Percentiles rank a stretch among this genome's conserved stretches.
phyloP scores from a whole-genome alignment of 1,140 invertebrate genomes.

The Alviniconcha marisindica region DNA sequence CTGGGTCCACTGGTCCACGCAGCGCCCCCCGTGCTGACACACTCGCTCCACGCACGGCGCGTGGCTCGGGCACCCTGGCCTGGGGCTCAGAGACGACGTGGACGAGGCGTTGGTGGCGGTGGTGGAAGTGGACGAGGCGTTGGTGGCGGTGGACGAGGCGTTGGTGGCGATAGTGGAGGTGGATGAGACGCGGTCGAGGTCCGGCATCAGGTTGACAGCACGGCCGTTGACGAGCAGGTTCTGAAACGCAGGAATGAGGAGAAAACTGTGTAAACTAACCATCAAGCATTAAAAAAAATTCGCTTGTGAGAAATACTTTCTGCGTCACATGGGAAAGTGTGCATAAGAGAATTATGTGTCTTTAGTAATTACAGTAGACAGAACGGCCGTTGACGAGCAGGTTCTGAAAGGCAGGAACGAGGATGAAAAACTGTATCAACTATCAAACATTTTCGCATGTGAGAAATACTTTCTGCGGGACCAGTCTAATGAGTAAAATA shows the following conservation, averaged over 20 bases:
- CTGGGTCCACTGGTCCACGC: slow-evolving; percentile 60
- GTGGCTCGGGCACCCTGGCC: slow-evolving; percentile 54
- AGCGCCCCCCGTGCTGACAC: slow-evolving; percentile 62
- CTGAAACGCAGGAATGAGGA: too few relatives aligned
- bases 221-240: slow-evolving; percentile 52
- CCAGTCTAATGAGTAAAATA: too few relatives aligned
- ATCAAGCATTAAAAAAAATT: neutral
- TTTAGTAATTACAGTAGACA: too few relatives aligned
- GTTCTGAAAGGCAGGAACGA: too few relatives aligned
- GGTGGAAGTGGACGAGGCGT: slow-evolving; percentile 49
- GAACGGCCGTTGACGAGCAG: too few relatives aligned
- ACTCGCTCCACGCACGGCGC: slow-evolving; percentile 43
- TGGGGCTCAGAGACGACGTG: slow-evolving; percentile 2
- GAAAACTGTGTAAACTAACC: neutral
- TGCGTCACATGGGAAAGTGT: too few relatives aligned
- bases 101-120: slow-evolving; percentile 29
- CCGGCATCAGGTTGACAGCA: slow-evolving; percentile 42
- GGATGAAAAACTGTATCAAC: too few relatives aligned
- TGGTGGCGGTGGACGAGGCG: neutral
- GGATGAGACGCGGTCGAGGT: too few relatives aligned
- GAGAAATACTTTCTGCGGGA: too few relatives aligned
- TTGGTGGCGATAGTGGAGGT: neutral
- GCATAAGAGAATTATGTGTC: too few relatives aligned
- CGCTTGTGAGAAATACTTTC: neutral
- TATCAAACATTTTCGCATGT: too few relatives aligned